Base-by-base conservation (phyloP, 2,797 vertebrate genomes). In the Myiotriccus ornatus region DNA sequence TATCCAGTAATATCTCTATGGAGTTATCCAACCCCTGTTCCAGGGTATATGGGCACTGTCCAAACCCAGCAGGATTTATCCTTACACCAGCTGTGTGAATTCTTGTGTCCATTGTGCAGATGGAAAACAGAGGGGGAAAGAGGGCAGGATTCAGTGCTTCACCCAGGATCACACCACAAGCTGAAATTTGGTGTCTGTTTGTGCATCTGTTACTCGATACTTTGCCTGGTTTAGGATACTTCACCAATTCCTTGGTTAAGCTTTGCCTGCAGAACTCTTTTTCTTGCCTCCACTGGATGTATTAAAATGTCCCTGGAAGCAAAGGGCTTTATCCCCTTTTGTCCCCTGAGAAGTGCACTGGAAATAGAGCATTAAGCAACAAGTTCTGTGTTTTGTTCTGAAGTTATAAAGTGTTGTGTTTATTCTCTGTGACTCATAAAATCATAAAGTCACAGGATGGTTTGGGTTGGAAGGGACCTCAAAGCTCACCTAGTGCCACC, bases 1-100 rank as follows among this genome's bases (percentile, higher is more conserved):
- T 44, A 67, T 6, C 6, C 55, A 37, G 1, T 17, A 6, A 44
- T 35, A 16, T 1, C 30, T 0, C 43, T 25, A 0, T 0, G 7
- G 30, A 18, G 43, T 4, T 44, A 70, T 6, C 5, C 55, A 37
- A 1, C 5, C 3, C 35, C 35, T 2, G 0, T 3, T 9, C 68
- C n/a, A 21, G 43, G 41, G 2, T 2, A 1, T 4, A 27, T 0
- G 19, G 62, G 41, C 43, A 6, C 16, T 16, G 55, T 6, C 52
- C 47, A 73, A 69, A 56, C 7, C 27, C 47, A 8, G 3, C 8
- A 43, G 46, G 52, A 43, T 39, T 86, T 7, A 8, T 13, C 28
- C 50, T 49, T 24, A 12, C 24, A 7, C 23, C 0, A 0, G 3
- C 43, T 27, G 3, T 24, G 44, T 28, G 79, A 41, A 41, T 39